Evolutionary conservation across 2,113 vertebrate genomes (phyloP).

Genomic region (Zootoca vivipara): DNA sequence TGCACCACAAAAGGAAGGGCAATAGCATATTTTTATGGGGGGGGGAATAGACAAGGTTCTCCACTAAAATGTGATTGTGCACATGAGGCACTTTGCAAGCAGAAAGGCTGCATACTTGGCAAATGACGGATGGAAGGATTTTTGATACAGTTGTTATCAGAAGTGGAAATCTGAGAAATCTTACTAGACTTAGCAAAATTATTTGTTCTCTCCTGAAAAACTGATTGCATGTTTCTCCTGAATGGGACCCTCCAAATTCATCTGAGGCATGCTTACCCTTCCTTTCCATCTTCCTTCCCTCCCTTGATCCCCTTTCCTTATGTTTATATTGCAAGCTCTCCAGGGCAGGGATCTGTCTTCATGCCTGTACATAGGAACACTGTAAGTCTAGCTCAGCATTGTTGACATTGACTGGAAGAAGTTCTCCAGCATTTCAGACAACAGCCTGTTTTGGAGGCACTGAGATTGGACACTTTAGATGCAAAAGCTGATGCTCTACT

Average conservation of each 20-base stretch:
- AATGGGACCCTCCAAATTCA: not conserved
- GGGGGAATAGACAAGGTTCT: not conserved
- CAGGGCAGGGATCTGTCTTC: not conserved
- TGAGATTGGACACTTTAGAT: too few relatives aligned
- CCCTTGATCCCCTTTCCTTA: not conserved
- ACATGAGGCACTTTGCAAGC: not conserved
- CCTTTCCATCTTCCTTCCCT: not conserved
- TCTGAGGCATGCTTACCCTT: not conserved
- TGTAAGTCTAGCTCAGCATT: too few relatives aligned
- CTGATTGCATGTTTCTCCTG: not conserved
- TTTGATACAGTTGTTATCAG: not conserved
- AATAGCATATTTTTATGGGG: not conserved
- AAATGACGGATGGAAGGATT: not conserved
- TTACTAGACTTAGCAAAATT: too few relatives aligned
- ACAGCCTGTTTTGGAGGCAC: too few relatives aligned
- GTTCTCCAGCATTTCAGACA: too few relatives aligned
- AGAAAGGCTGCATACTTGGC: not conserved
- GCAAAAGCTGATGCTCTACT: too few relatives aligned
- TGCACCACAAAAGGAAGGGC: not conserved
- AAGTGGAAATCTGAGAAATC: not conserved
- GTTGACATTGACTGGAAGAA: too few relatives aligned
- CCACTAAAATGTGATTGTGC: not conserved
- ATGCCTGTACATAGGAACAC: not conserved
- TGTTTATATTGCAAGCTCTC: not conserved
- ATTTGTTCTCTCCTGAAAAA: too few relatives aligned